Conservation (phyloP, 2,113 vertebrate genomes). For the Nesogale talazaci region DNA sequence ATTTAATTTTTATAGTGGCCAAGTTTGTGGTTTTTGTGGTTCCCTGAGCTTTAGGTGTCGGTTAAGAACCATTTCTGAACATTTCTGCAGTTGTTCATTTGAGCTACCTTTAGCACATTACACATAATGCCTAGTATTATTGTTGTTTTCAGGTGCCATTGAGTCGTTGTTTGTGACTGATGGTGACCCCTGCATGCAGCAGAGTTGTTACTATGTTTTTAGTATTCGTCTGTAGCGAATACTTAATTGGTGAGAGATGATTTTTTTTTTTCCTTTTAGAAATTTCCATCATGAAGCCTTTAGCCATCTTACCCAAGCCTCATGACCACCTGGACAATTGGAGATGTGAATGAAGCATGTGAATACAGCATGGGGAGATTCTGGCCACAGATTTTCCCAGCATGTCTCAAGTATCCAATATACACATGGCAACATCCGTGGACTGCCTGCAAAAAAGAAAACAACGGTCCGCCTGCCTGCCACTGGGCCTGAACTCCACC, state of each 20-base stretch:
- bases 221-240: constrained; percentile 6
- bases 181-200: not conserved
- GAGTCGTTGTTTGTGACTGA: not conserved
- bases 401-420: not conserved
- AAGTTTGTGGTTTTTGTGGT: not conserved
- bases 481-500: not conserved
- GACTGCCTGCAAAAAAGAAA: not conserved
- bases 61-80: constrained; percentile 21
- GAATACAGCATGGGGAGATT: constrained; percentile 58
- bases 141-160: not conserved
- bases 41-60: constrained; percentile 16
- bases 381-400: constrained; percentile 67
- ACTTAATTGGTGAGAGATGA: constrained; percentile 32
- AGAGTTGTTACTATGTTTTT: too few relatives aligned
- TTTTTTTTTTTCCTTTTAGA: constrained; percentile 72
- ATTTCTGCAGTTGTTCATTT: constrained; percentile 3
- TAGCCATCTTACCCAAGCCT: constrained; percentile 7
- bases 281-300: constrained; percentile 71
- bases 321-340: constrained; percentile 60
- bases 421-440: not conserved
- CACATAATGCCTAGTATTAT: not conserved
- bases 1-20: constrained; percentile 33
- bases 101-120: constrained; percentile 34
- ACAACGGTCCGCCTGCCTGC: not conserved
- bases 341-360: constrained; percentile 48